Base-by-base conservation (phyloP, 2,888 invertebrate species). In the Epinotia bilunana region DNA sequence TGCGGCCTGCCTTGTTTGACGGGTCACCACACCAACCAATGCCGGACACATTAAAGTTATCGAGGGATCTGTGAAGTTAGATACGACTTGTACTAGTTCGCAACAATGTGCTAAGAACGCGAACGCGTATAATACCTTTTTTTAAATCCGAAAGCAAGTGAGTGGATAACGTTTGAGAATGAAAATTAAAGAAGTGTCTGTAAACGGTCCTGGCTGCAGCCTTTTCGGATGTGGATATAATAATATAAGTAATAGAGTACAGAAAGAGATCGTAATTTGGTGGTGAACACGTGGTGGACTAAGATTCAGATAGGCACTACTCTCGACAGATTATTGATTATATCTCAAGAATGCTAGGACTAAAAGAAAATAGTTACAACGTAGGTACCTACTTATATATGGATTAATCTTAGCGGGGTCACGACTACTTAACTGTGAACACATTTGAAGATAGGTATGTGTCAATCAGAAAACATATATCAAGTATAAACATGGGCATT, bases 401-500 rank as follows among this genome's bases (percentile, higher is more conserved):
- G 33, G 33, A 53, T 46, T 28, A 13, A 13, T 58, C 3, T 23
- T 23, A 28, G 18, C 16, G 39, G 7, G 43, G 28, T 28, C 11
- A 28, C 23, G 46, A 64, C 62, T 39, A 23, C 9, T 6, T 53
- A 67, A 55, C 58, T 58, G 63, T 46, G 39, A 57, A 70, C 70
- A 64, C 63, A 64, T 74, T 65, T 18, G 53, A 70, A 49, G 53
- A 64, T 20, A 49, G 53, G 60, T 20, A 74, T 64, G 60, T 70
- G 53, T 61, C 60, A 61, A 61, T 60, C 55, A 46, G 62, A 57
- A 62, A 61, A 75, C 61, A 62, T 60, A 64, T 33, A 53, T 53
- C n/a, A 49, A 9, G 43, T 43, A 74, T 65, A 65, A 53, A 72
- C 62, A 64, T 72, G 61, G 61, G 23, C 20, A 20, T 63, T 53